Evolutionary conservation across 2,113 vertebrate species (phyloP), one percentile per base, ranked within the genome.

Genomic region (Connochaetes taurinus): DNA sequence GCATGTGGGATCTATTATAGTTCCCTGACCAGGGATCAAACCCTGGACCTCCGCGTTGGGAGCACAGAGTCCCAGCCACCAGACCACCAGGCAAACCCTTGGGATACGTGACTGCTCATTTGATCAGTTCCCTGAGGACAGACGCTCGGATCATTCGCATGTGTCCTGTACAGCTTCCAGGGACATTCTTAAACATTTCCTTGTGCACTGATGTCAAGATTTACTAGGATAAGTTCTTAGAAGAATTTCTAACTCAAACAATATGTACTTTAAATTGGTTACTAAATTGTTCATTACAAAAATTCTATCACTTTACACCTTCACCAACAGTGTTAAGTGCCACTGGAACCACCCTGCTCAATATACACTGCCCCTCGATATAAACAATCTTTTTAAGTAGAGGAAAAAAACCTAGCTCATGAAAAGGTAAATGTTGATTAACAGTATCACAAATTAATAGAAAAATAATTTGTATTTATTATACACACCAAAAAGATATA

Each of bases 231-330:
- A 95, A 95, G 33, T 71, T 92, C 43, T 83, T 74, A 83, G 25
- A 96, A 92, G 47, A 96, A 91, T 4, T 92, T 57, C 74, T 92
- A n/a, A 86, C 83, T 87, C 87, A 96, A 97, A 91, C 74, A 97
- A 87, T 40, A 92, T 40, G 64, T 67, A 97, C 78, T 90, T 94
- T 90, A 92, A 94, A 83, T 95, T 91, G 83, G 71, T 29, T 93
- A 89, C 25, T 93, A 92, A 96, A 67, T 6, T 67, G 25, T 50
- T 94, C 78, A 55, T 92, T 52, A 95, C 15, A 33, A 95, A 89
- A 58, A 67, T 78, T 57, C 67, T 64, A 95, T 83, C 87, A 64
- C 74, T 82, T 94, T 83, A 92, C 6, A 90, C 43, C 82, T n/a
- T 78, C 16, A 93, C 25, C 33, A 90, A 95, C 43, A 67, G 27